phyloP scores from a whole-genome alignment of 92 coral and sea anemone genomes.

The Phymanthus crucifer region DNA sequence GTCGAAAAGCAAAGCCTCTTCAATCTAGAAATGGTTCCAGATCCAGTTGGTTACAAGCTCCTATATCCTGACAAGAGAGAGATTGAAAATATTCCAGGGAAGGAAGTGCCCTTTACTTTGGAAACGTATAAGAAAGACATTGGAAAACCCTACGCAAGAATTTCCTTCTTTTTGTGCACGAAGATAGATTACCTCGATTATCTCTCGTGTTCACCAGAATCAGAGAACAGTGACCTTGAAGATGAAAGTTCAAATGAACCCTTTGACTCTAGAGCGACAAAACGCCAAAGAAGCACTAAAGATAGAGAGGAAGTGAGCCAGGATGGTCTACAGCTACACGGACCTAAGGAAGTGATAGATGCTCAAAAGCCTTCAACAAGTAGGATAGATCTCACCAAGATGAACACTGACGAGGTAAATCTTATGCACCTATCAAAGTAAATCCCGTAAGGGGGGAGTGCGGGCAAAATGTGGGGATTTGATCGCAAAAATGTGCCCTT shows the following conservation, averaged over 20 bases:
- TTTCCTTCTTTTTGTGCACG: conserved; percentile 13
- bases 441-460: neutral
- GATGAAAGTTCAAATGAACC: neutral
- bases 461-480: neutral
- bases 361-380: conserved; percentile 8
- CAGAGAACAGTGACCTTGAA: neutral
- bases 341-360: neutral
- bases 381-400: conserved; percentile 9
- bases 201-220: neutral
- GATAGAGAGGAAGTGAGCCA: neutral
- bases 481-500: too few relatives aligned
- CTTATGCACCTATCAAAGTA: neutral
- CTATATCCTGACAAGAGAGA: conserved; percentile 25
- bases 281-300: neutral
- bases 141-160: neutral
- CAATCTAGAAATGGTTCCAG: too few relatives aligned
- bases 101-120: conserved; percentile 21
- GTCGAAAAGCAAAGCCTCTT: too few relatives aligned
- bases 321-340: neutral
- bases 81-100: conserved; percentile 27
- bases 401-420: conserved; percentile 3
- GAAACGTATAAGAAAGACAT: conserved; percentile 25
- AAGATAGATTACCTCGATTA: conserved; percentile 2
- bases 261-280: neutral
- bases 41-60: too few relatives aligned